phyloP scores from a whole-genome alignment of 2,888 invertebrate genomes.

The Apotomis capreana region DNA sequence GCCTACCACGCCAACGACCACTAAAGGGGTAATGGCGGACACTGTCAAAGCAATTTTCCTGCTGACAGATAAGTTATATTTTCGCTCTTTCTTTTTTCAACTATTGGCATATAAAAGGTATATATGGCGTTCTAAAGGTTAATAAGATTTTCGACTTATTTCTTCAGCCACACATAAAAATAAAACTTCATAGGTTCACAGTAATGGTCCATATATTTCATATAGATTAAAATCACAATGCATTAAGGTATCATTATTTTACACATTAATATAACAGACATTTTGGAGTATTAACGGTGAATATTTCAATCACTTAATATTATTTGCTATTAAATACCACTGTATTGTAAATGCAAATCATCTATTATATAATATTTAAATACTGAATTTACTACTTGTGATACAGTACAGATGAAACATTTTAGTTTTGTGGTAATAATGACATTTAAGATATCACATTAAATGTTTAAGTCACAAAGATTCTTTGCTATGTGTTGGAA shows the following conservation, averaged over 20 bases:
- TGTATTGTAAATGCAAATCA: slow-evolving; percentile 37
- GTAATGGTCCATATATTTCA: slow-evolving; percentile 81
- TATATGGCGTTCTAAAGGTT: too few relatives aligned
- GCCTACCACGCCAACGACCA: too few relatives aligned
- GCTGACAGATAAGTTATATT: too few relatives aligned
- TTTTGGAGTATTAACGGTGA: slow-evolving; percentile 66
- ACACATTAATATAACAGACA: slow-evolving; percentile 63
- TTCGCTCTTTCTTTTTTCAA: too few relatives aligned
- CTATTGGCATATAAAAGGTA: too few relatives aligned
- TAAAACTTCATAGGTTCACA: slow-evolving; percentile 61
- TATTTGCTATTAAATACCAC: slow-evolving; percentile 50
- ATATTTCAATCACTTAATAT: slow-evolving; percentile 46
- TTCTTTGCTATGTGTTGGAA: slow-evolving; percentile 8
- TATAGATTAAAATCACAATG: slow-evolving; percentile 80
- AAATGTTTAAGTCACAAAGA: background rate
- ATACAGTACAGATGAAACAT: background rate
- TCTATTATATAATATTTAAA: slow-evolving; percentile 4
- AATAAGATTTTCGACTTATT: too few relatives aligned
- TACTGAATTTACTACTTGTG: slow-evolving; percentile 11
- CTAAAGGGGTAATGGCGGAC: too few relatives aligned
- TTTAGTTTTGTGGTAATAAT: background rate
- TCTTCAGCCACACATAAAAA: slow-evolving; percentile 37
- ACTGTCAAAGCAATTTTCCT: too few relatives aligned
- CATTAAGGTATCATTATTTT: slow-evolving; percentile 66
- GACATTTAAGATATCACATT: slow-evolving; percentile 4